These are phyloP conservation scores for Lineus longissimus DNA, from an alignment of 1,140 invertebrate species.

Conservation along the genomic window DNA sequence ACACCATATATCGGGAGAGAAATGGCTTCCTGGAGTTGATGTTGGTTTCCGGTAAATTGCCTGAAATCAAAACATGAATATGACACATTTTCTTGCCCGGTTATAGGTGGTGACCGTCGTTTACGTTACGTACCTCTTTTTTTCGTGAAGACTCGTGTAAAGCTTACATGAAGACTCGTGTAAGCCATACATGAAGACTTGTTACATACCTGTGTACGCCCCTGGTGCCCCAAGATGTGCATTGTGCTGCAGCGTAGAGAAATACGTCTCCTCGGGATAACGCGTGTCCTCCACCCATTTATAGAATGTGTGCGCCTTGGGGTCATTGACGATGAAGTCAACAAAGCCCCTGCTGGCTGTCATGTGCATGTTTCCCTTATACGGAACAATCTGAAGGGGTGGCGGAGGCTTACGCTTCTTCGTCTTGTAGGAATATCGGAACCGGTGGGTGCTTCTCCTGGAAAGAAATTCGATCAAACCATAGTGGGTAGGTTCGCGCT, in stretches of 20 bases:
- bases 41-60: no score
- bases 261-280: conserved; percentile 6
- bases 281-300: neutral
- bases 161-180: no score
- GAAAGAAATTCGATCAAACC: no score
- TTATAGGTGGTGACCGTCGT: no score
- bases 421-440: no score
- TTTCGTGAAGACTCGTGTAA: no score
- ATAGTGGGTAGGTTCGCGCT: no score
- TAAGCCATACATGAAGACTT: no score
- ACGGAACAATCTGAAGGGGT: neutral
- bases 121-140: no score
- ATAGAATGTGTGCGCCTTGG: conserved; percentile 3
- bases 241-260: neutral
- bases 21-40: neutral
- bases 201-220: neutral
- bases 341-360: conserved; percentile 9
- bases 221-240: neutral
- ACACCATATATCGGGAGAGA: neutral
- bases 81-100: no score
- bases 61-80: no score
- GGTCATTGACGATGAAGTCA: conserved; percentile 10
- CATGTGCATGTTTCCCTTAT: conserved; percentile 13
- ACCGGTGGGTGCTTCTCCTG: no score
- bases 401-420: neutral